Percentiles rank a stretch among this genome's conserved stretches.
Evolutionary conservation across 2,888 invertebrate genomes (phyloP).

Genomic region (Zaprionus bogoriensis): DNA sequence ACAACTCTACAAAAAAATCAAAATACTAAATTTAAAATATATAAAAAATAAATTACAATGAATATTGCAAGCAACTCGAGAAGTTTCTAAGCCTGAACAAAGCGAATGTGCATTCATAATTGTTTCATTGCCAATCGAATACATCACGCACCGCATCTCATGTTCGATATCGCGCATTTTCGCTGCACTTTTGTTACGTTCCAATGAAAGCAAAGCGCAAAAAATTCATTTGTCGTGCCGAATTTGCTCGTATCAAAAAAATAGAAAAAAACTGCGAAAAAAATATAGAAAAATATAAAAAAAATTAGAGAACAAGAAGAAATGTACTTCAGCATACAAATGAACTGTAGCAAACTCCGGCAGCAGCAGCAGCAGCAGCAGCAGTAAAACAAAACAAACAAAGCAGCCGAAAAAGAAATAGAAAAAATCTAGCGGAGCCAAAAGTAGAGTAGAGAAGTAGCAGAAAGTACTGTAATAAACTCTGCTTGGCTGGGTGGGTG

Average conservation of each 20-base stretch:
- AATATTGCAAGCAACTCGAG: neutral
- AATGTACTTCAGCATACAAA: constrained; percentile 62
- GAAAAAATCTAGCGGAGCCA: constrained; percentile 27
- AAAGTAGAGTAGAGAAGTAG: constrained; percentile 39
- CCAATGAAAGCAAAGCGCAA: constrained; percentile 40
- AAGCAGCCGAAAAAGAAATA: constrained; percentile 27
- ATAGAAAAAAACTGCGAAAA: constrained; percentile 13
- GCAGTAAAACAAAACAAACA: constrained; percentile 73
- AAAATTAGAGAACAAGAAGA: constrained; percentile 42
- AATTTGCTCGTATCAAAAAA: constrained; percentile 43
- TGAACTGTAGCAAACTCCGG: constrained; percentile 75
- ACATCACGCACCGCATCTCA: constrained; percentile 61
- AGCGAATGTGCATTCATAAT: constrained; percentile 10
- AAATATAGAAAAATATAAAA: constrained; percentile 27
- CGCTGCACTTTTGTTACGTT: constrained; percentile 43
- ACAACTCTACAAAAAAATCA: constrained; percentile 2
- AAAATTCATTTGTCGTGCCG: constrained; percentile 61
- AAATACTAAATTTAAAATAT: neutral
- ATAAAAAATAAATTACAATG: neutral
- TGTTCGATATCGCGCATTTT: constrained; percentile 44
- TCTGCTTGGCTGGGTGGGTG: constrained; percentile 38
- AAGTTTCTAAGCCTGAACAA: neutral
- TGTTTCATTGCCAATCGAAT: constrained; percentile 45
- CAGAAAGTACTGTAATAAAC: constrained; percentile 61
- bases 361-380: constrained; percentile 41